phyloP scores from a whole-genome alignment of 2,113 vertebrate genomes.

The Saiga tatarica region DNA sequence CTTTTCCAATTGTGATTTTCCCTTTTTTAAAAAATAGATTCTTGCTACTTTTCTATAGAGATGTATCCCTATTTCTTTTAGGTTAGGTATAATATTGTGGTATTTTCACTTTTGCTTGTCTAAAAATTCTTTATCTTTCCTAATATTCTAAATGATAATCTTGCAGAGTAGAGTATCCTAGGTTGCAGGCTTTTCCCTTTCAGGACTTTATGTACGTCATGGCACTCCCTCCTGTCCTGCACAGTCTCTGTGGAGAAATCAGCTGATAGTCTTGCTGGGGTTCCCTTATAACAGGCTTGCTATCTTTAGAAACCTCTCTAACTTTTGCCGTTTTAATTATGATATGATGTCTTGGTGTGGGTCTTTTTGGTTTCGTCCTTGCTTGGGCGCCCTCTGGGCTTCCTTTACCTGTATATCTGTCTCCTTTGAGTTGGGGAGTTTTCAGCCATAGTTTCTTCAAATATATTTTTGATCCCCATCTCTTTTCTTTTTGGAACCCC shows the following conservation, averaged over 20 bases:
- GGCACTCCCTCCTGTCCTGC: neutral
- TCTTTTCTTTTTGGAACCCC: neutral
- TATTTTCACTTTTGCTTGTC: neutral
- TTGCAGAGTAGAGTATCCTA: neutral
- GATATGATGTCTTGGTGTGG: neutral
- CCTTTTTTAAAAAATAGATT: neutral
- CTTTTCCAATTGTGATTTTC: neutral
- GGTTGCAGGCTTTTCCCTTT: neutral
- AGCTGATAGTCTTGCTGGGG: neutral
- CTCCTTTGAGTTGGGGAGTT: neutral
- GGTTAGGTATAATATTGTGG: neutral
- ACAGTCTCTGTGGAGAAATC: neutral
- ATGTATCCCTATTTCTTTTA: neutral
- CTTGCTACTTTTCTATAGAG: neutral
- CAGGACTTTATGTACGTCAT: neutral
- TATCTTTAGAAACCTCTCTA: neutral
- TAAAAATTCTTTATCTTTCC: neutral
- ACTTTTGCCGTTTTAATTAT: neutral
- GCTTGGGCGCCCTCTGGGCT: neutral
- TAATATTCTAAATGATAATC: neutral
- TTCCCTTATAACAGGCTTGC: neutral
- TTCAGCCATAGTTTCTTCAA: neutral
- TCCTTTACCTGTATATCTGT: neutral
- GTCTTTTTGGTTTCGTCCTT: neutral
- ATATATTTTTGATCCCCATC: neutral